Evolutionary conservation across 2,113 vertebrate species (phyloP).

Genomic region (Paramisgurnus dabryanus): DNA sequence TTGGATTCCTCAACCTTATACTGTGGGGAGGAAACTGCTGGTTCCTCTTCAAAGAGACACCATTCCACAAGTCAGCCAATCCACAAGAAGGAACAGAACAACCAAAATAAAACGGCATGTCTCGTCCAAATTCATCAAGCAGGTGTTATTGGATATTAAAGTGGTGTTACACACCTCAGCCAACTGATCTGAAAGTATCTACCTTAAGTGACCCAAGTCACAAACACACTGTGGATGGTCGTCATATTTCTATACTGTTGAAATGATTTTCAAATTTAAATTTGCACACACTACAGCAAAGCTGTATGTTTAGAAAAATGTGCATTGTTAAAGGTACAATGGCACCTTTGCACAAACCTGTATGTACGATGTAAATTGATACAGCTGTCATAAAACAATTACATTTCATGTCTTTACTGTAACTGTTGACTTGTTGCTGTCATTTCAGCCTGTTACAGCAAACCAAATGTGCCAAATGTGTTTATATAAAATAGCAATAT

Average conservation of each 20-base stretch:
- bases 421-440: neutral
- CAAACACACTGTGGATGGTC: neutral
- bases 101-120: constrained; percentile 52
- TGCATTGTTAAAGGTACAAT: constrained; percentile 7
- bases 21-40: constrained; percentile 94
- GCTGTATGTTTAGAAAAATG: neutral
- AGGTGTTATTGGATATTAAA: constrained; percentile 34
- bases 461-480: neutral
- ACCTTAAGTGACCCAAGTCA: neutral
- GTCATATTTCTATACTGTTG: neutral
- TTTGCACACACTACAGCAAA: constrained; percentile 17
- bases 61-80: constrained; percentile 80
- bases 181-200: neutral
- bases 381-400: neutral
- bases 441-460: neutral
- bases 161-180: neutral
- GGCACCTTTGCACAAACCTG: neutral
- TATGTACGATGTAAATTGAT: neutral
- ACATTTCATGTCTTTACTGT: neutral
- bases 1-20: constrained; percentile 92
- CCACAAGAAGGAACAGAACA: constrained; percentile 59
- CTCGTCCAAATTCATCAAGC: constrained; percentile 40
- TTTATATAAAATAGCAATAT: neutral
- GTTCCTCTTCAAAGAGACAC: constrained; percentile 95
- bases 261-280: neutral